These are phyloP conservation scores for Neoascia interrupta DNA, from an alignment of 2,888 invertebrate genomes.

Conservation along the genomic window DNA sequence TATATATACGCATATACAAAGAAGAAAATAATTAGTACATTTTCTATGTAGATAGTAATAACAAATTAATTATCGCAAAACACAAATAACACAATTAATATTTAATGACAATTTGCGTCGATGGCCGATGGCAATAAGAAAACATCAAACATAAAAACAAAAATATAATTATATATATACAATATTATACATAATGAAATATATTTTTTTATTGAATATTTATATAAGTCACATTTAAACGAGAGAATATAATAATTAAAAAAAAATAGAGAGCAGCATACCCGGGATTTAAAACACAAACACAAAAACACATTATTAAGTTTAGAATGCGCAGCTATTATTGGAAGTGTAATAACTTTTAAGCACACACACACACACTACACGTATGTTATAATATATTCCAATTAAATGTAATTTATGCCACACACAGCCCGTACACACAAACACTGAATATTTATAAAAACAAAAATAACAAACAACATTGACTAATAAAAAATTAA, in stretches of 20 bases:
- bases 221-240: slow-evolving; percentile 63
- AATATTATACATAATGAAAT: slow-evolving; percentile 56
- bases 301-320: slow-evolving; percentile 19
- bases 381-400: too few relatives aligned
- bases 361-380: too few relatives aligned
- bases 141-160: slow-evolving; percentile 54
- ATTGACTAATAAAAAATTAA: slow-evolving; percentile 21
- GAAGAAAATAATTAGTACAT: slow-evolving; percentile 40
- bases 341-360: too few relatives aligned
- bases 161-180: slow-evolving; percentile 26
- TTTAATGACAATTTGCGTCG: slow-evolving; percentile 66
- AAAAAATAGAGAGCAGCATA: slow-evolving; percentile 47
- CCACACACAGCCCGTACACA: too few relatives aligned
- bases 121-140: slow-evolving; percentile 64
- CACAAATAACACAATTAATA: slow-evolving; percentile 20
- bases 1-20: slow-evolving; percentile 54
- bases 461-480: neutral
- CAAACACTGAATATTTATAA: neutral
- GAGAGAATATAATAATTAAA: slow-evolving; percentile 24
- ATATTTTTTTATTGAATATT: slow-evolving; percentile 69
- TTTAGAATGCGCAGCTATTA: slow-evolving; percentile 17
- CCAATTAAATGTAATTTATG: too few relatives aligned
- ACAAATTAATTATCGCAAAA: slow-evolving; percentile 48
- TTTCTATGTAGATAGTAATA: slow-evolving; percentile 67
- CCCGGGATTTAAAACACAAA: slow-evolving; percentile 25